Conservation (phyloP, 2,888 invertebrate species). For the Hydriomena furcata region DNA sequence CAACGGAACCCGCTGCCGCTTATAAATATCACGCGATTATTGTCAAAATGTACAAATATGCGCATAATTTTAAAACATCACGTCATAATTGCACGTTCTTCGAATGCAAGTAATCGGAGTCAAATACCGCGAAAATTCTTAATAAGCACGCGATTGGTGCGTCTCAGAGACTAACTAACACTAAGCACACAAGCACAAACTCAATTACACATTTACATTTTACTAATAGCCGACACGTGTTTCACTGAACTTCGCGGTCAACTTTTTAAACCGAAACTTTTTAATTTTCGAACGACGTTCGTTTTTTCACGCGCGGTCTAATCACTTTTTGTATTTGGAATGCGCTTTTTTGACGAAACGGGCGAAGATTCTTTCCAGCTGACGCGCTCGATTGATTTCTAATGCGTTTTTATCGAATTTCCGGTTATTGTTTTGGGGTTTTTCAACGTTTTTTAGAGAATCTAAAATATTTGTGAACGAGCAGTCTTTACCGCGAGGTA, state of each 20-base stretch:
- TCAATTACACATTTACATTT: constrained; percentile 79
- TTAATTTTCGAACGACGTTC: constrained; percentile 30
- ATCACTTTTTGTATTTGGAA: constrained; percentile 54
- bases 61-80: constrained; percentile 32
- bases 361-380: constrained; percentile 58
- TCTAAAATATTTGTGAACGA: constrained; percentile 64
- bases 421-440: constrained; percentile 43
- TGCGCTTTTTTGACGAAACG: constrained; percentile 64
- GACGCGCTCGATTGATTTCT: constrained; percentile 65
- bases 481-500: constrained; percentile 83
- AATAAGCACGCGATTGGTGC: constrained; percentile 46
- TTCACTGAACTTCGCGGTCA: constrained; percentile 52
- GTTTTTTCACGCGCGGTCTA: constrained; percentile 41
- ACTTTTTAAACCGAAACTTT: constrained; percentile 53
- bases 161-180: constrained; percentile 59
- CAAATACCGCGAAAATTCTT: constrained; percentile 47
- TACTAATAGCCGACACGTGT: constrained; percentile 71
- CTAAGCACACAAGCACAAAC: constrained; percentile 65
- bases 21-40: constrained; percentile 20
- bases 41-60: constrained; percentile 28
- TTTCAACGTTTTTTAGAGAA: constrained; percentile 43
- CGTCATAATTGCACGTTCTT: constrained; percentile 25
- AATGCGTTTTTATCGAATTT: constrained; percentile 42
- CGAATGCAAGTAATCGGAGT: constrained; percentile 36
- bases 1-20: constrained; percentile 2